Evolutionary conservation across 1,140 invertebrate genomes (phyloP), one percentile per base, ranked within the genome.

Genomic region (Brachionus plicatilis): DNA sequence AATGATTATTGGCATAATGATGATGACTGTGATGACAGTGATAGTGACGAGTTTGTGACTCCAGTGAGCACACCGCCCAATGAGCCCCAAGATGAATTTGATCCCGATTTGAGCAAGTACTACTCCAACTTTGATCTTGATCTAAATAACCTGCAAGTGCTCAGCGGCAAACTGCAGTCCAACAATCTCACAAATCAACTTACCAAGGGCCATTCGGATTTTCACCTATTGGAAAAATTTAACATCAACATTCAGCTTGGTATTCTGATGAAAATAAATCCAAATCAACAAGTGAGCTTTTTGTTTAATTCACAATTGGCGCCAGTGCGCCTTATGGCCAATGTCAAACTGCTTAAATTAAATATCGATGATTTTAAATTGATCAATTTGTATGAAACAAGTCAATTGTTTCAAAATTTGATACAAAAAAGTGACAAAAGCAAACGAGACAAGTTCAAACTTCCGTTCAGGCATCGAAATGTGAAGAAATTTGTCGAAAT

Each of bases 61-160:
- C 96, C 95, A 11, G 95, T 95, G 87, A 96, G 95, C 3, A 96
- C 95, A 14, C 95, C 95, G 7, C 88, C 87, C 12, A 88, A 88
- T 86, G 88, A 87, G 66, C 82, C 70, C 14, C 87, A 87, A 50
- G 66, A 70, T 53, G 85, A 33, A 72, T 82, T 53, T 43, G 80
- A 80, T 68, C 17, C 41, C 0, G 45, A 76, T 76, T 76, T 53
- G 7, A 45, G 41, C 12, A 75, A 53, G 33, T 85, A 33, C 24
- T 85, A 60, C 75, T 83, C 79, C 17, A 85, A 56, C 72, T 83
- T 47, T 56, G 66, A 72, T 29, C 50, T 72, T 20, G 56, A 68
- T 37, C 47, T 83, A 12, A 78, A 27, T 37, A 56, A 33, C 41
- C 65, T 65, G 78, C 72, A 56, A 82, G 84, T 79, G 14, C 53